phyloP scores from a whole-genome alignment of 2,888 invertebrate species.

The Arenicola marina region DNA sequence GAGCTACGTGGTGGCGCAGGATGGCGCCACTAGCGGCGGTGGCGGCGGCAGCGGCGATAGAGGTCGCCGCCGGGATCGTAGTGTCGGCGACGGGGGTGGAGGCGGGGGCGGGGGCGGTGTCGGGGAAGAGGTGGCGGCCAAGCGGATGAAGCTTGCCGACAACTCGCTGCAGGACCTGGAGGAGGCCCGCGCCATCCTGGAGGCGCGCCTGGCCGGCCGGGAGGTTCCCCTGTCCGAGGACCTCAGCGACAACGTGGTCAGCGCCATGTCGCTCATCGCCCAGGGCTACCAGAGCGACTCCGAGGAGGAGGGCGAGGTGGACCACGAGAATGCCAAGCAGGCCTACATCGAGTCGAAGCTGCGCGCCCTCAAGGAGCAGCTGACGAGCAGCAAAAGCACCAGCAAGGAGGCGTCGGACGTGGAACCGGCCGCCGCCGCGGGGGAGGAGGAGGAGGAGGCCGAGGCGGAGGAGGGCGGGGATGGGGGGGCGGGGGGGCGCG shows the following conservation, averaged over 20 bases:
- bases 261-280: conserved; percentile 49
- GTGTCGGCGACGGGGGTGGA: neutral
- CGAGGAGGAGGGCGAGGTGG: conserved; percentile 58
- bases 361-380: too few species aligned
- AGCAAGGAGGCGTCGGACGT: too few species aligned
- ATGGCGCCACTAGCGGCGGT: neutral
- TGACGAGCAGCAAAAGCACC: too few species aligned
- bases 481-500: too few species aligned
- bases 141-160: conserved; percentile 11
- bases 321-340: conserved; percentile 33
- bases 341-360: too few species aligned
- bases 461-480: too few species aligned
- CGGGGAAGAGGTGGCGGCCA: neutral
- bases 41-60: neutral
- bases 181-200: conserved; percentile 55
- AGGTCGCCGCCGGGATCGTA: too few species aligned
- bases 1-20: too few species aligned
- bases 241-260: conserved; percentile 25
- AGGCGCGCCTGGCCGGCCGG: conserved; percentile 53
- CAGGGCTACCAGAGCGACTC: conserved; percentile 46
- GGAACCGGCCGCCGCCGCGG: too few species aligned
- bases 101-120: neutral
- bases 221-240: conserved; percentile 14
- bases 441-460: too few species aligned
- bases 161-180: conserved; percentile 49